phyloP scores from a whole-genome alignment of 2,888 invertebrate species.

The Drosophila maculinotata region DNA sequence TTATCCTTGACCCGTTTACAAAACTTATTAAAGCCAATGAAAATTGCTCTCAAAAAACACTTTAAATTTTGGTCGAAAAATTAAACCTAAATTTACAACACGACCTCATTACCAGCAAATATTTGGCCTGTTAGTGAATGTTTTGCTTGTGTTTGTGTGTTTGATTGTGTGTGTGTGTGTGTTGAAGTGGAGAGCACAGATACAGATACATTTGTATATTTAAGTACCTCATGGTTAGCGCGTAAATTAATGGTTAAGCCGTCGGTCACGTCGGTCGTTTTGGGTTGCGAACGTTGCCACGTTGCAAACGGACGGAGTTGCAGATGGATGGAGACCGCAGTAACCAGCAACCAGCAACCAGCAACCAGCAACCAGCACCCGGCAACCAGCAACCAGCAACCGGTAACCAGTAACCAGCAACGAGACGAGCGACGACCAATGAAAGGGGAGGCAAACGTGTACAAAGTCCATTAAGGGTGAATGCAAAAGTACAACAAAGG shows the following conservation, averaged over 20 bases:
- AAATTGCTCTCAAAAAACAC: background rate
- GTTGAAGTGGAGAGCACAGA: conserved; percentile 45
- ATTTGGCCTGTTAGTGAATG: conserved; percentile 41
- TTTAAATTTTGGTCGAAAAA: conserved; percentile 19
- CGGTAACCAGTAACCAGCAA: background rate
- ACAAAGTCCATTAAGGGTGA: conserved; percentile 26
- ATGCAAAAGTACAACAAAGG: background rate
- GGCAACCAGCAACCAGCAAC: conserved; percentile 16
- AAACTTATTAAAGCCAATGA: conserved; percentile 5
- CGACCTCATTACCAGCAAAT: conserved; percentile 70
- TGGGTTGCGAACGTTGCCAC: conserved; percentile 39
- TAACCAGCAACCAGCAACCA: conserved; percentile 12
- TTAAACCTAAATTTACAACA: conserved; percentile 53
- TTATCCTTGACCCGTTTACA: background rate
- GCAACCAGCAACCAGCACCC: conserved; percentile 1
- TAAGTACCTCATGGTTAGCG: conserved; percentile 74
- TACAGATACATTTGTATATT: conserved; percentile 72
- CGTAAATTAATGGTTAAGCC: conserved; percentile 75
- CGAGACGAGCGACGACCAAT: too few relatives aligned
- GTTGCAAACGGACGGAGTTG: conserved; percentile 27
- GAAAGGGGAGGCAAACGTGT: conserved; percentile 24
- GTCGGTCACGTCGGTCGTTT: conserved; percentile 50
- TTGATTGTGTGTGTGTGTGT: background rate
- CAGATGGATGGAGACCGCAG: conserved; percentile 41
- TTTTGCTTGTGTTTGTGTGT: conserved; percentile 1